Evolutionary conservation across 2,888 invertebrate genomes (phyloP), one percentile per base, ranked within the genome.

Genomic region (Pardosa pseudoannulata): DNA sequence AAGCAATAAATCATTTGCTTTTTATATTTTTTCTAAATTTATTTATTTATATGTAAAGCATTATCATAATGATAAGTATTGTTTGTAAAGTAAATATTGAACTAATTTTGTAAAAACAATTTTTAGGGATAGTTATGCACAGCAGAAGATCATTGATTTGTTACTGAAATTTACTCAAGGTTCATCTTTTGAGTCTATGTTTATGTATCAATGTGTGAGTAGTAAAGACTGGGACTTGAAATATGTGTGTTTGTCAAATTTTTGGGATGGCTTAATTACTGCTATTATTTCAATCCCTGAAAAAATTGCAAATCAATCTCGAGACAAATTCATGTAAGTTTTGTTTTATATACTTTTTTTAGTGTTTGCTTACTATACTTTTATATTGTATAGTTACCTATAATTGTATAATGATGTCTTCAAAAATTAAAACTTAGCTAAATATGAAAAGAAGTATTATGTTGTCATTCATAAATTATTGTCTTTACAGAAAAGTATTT

Each of bases 281-380:
- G 31, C 78, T 0, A 50, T 87, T 6, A 67, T 81, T 23, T 81
- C 87, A 19, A 41, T 87, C 13, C 81, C 87, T n/a, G 87, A 87
- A 32, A 76, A 81, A 68, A 32, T 87, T 7, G 81, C 87, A 2
- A 81, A 87, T 31, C 73, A 73, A 64, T 78, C 74, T 16, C 72
- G 75, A 41, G 78, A 72, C 16, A 36, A 78, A 23, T 56, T 78
- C 23, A 71, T 31, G 87, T 87, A 70, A 87, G 87, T 73, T 27
- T 39, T 29, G 0, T 64, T 41, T 41, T 23, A 27, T n/a, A 29
- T 67, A 23, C 23, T 19, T 7, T 46, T 36, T 36, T 7, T 36
- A n/a, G n/a, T n/a, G n/a, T n/a, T n/a, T n/a, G n/a, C n/a, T n/a
- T n/a, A n/a, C n/a, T n/a, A n/a, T n/a, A n/a, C n/a, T n/a, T n/a